Conservation (phyloP, 1,140 invertebrate genomes). For the Argopecten irradians region DNA sequence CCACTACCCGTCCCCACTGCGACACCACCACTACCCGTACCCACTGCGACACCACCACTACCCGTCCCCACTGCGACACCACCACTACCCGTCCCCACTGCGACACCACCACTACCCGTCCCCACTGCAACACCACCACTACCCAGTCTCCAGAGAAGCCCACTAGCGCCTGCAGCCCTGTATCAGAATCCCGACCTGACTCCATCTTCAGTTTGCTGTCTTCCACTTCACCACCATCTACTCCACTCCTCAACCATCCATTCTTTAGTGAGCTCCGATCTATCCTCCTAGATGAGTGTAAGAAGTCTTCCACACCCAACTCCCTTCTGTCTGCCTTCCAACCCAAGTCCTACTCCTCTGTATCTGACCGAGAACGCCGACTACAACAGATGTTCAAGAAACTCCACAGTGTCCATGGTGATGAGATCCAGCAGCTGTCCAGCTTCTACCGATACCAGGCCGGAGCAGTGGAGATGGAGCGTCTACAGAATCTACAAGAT, state of each 20-base stretch:
- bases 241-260: neutral
- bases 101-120: too few species aligned
- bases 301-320: neutral
- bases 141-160: too few species aligned
- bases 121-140: too few species aligned
- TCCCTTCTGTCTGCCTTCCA: neutral
- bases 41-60: too few species aligned
- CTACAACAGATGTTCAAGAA: conserved; percentile 48
- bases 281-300: neutral
- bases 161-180: too few species aligned
- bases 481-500: conserved; percentile 51
- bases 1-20: too few species aligned
- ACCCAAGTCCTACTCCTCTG: neutral
- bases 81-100: too few species aligned
- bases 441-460: conserved; percentile 58
- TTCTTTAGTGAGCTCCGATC: neutral
- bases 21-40: too few species aligned
- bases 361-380: conserved; percentile 49
- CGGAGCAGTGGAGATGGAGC: conserved; percentile 55
- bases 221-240: neutral
- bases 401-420: conserved; percentile 37
- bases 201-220: too few species aligned
- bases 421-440: conserved; percentile 51
- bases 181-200: too few species aligned
- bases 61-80: too few species aligned